Percentiles rank a stretch among this genome's conserved stretches.
Evolutionary conservation across 2,797 vertebrate genomes (phyloP).

Genomic region (Sebastes matsubarae): DNA sequence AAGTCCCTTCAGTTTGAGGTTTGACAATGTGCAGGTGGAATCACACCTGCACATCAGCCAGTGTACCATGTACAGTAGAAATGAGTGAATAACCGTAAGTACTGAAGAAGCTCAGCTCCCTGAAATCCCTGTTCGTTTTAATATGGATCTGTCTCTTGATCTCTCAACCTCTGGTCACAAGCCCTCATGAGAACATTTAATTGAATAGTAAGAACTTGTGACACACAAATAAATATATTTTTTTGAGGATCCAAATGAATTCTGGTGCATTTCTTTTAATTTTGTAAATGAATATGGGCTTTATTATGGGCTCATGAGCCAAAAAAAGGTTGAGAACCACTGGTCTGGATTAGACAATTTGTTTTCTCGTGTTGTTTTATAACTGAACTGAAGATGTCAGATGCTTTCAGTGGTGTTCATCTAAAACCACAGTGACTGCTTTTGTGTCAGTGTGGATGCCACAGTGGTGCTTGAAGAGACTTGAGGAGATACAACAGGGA

Average conservation of each 20-base stretch:
- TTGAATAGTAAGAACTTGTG: not conserved
- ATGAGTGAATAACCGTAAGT: constrained; percentile 19
- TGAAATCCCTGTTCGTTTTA: not conserved
- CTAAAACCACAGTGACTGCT: not conserved
- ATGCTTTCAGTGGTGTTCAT: not conserved
- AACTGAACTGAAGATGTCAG: not conserved
- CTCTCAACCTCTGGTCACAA: not conserved
- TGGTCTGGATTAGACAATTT: not conserved
- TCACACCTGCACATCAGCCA: constrained; percentile 43
- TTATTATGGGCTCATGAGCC: not conserved
- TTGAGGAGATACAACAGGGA: constrained; percentile 21
- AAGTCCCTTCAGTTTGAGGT: constrained; percentile 59
- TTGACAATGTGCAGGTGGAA: constrained; percentile 32
- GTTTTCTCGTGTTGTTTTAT: not conserved
- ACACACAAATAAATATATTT: not conserved
- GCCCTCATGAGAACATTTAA: not conserved
- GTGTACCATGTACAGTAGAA: constrained; percentile 65
- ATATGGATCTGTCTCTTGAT: not conserved
- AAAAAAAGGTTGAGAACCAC: not conserved
- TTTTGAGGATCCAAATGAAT: not conserved
- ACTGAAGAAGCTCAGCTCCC: constrained; percentile 52
- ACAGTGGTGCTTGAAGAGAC: constrained; percentile 6
- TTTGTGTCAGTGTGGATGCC: not conserved
- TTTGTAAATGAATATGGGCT: not conserved
- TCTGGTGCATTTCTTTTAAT: not conserved